Evolutionary conservation across 2,797 vertebrate species (phyloP).

Genomic region (Leptatherina wallacei): DNA sequence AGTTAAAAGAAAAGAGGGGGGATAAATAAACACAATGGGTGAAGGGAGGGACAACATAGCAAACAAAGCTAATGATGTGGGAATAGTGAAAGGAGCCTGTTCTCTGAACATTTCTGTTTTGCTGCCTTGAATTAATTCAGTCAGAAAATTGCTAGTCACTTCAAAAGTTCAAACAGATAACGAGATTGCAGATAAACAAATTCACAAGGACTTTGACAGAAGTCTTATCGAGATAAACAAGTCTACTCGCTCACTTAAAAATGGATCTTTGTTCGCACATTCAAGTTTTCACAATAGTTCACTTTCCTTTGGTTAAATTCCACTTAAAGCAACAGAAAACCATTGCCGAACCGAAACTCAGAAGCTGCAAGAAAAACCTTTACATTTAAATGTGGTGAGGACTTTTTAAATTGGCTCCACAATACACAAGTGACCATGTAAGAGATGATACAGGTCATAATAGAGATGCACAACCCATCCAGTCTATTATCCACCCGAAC

Average conservation of each 20-base stretch:
- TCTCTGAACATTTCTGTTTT: conserved; percentile 47
- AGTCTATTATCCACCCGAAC: conserved; percentile 11
- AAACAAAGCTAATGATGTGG: conserved; percentile 42
- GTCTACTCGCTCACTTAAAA: background rate
- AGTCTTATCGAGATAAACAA: background rate
- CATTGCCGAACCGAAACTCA: background rate
- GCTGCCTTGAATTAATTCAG: conserved; percentile 37
- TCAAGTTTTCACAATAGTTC: background rate
- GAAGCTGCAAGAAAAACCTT: background rate
- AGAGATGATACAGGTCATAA: conserved; percentile 20
- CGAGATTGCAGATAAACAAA: conserved; percentile 13
- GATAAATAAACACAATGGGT: background rate
- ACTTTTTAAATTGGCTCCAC: background rate
- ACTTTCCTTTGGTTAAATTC: background rate
- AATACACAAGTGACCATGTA: conserved; percentile 4
- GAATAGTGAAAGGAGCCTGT: conserved; percentile 31
- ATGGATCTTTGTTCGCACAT: background rate
- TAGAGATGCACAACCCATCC: conserved; percentile 4
- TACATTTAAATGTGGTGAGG: background rate
- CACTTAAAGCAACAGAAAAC: background rate
- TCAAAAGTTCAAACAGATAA: conserved; percentile 23
- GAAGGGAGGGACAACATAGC: conserved; percentile 25
- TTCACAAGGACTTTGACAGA: conserved; percentile 4
- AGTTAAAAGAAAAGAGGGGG: conserved; percentile 7
- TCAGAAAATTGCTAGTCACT: conserved; percentile 37